Evolutionary conservation across 2,113 vertebrate genomes (phyloP).

Genomic region (Hippolais icterina): DNA sequence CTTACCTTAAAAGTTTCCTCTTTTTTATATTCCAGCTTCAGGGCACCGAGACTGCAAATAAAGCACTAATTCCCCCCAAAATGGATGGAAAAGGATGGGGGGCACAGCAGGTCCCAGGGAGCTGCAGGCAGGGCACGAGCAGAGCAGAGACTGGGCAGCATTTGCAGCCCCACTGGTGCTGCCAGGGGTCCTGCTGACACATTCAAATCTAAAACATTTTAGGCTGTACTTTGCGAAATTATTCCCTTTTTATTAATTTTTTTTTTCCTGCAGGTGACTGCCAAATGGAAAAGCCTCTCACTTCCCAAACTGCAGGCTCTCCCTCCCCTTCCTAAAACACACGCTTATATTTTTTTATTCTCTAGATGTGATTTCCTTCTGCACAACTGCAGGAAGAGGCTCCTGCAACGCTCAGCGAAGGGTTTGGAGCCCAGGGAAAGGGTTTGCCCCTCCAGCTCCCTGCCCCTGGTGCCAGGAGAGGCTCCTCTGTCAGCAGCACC

Average conservation of each 20-base stretch:
- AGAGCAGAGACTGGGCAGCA: not conserved
- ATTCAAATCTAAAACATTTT: not conserved
- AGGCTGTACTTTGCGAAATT: not conserved
- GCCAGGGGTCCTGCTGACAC: not conserved
- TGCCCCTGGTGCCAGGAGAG: not conserved
- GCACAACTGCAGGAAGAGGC: not conserved
- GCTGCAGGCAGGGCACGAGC: not conserved
- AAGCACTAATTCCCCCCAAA: not conserved
- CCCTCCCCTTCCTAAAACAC: not conserved
- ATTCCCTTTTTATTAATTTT: not conserved
- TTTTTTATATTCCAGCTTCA: not conserved
- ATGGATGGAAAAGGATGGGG: not conserved
- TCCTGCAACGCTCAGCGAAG: fast-evolving
- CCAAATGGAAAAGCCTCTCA: not conserved
- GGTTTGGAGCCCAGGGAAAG: not conserved
- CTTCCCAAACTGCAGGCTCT: not conserved
- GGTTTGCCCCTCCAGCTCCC: not conserved
- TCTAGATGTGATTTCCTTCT: not conserved
- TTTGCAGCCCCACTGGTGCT: not conserved
- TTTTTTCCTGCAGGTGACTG: not conserved
- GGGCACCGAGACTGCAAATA: not conserved
- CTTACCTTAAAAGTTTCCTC: not conserved
- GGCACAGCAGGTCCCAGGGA: not conserved
- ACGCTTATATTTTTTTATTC: not conserved
- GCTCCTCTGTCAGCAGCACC: not conserved